Conservation (phyloP, 2,888 invertebrate genomes). For the Scaeva pyrastri region DNA sequence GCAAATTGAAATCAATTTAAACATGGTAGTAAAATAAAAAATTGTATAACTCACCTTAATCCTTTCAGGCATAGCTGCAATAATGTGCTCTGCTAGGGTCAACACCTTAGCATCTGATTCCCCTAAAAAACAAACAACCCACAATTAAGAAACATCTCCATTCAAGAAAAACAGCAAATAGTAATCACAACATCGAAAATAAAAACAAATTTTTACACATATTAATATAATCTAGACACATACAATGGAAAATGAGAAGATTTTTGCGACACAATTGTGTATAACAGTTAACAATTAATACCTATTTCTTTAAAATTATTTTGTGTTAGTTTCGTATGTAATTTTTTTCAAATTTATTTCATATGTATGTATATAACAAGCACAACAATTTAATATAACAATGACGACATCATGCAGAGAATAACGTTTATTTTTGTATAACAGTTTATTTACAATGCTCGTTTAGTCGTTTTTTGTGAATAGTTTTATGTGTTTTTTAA, state of each 20-base stretch:
- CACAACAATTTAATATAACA: slow-evolving; percentile 66
- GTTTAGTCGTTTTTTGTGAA: slow-evolving; percentile 52
- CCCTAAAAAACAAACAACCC: slow-evolving; percentile 86
- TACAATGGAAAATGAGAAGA: slow-evolving; percentile 73
- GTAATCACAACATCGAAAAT: slow-evolving; percentile 71
- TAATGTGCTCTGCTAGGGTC: slow-evolving; percentile 98
- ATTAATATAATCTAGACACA: slow-evolving; percentile 64
- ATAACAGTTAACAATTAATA: slow-evolving; percentile 76
- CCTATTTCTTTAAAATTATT: slow-evolving; percentile 62
- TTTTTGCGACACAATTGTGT: slow-evolving; percentile 66
- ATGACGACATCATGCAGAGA: slow-evolving; percentile 73
- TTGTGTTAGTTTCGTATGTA: slow-evolving; percentile 13
- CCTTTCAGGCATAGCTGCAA: slow-evolving; percentile 98
- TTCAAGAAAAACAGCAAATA: slow-evolving; percentile 19
- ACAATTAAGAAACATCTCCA: not conserved
- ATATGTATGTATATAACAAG: slow-evolving; percentile 54
- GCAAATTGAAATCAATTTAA: slow-evolving; percentile 72
- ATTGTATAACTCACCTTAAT: slow-evolving; percentile 89
- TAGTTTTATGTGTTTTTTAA: slow-evolving; percentile 47
- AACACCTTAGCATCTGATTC: slow-evolving; percentile 96
- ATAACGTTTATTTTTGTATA: slow-evolving; percentile 58
- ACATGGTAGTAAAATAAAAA: not conserved
- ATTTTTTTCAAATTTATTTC: slow-evolving; percentile 50
- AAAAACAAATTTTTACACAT: slow-evolving; percentile 67
- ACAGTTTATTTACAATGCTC: slow-evolving; percentile 72